A percentile compares a stretch with the other conserved stretches of the same genome.
Conservation (phyloP, 2,797 vertebrate genomes). For the Sebastes hubbsi region DNA sequence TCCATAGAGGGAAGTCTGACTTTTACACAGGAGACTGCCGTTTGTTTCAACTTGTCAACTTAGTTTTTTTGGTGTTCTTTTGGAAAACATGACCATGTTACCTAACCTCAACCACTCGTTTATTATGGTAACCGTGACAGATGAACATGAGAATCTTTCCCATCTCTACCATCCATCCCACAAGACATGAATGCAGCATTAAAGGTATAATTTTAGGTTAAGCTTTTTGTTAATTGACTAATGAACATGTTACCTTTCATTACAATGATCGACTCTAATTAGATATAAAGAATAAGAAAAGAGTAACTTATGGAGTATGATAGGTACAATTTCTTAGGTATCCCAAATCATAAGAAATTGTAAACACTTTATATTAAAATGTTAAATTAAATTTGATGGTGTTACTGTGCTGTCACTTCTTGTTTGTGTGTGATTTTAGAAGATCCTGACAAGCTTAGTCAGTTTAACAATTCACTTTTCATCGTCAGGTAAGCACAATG, state of each 20-base stretch:
- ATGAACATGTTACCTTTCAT: not conserved
- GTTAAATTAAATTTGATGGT: not conserved
- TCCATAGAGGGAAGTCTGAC: too few species aligned
- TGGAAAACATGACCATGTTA: too few species aligned
- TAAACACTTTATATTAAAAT: not conserved
- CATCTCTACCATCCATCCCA: too few species aligned
- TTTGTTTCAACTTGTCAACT: too few species aligned
- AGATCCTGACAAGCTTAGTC: not conserved
- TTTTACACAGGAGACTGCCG: too few species aligned
- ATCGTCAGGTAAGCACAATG: not conserved
- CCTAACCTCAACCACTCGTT: too few species aligned
- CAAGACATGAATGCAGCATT: too few species aligned
- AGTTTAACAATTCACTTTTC: constrained; percentile 7
- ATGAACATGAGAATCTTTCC: too few species aligned
- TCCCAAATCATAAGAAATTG: not conserved
- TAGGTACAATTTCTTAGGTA: not conserved
- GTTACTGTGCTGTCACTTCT: constrained; percentile 12
- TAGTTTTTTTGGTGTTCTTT: too few species aligned
- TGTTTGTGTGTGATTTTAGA: constrained; percentile 8
- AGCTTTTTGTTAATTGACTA: not conserved
- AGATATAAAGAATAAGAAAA: not conserved
- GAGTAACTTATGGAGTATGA: not conserved
- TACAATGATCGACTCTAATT: not conserved
- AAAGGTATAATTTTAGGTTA: too few species aligned
- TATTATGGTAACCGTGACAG: too few species aligned